Base-by-base conservation (phyloP, 2,888 invertebrate genomes). In the Quadroppia sp. region DNA sequence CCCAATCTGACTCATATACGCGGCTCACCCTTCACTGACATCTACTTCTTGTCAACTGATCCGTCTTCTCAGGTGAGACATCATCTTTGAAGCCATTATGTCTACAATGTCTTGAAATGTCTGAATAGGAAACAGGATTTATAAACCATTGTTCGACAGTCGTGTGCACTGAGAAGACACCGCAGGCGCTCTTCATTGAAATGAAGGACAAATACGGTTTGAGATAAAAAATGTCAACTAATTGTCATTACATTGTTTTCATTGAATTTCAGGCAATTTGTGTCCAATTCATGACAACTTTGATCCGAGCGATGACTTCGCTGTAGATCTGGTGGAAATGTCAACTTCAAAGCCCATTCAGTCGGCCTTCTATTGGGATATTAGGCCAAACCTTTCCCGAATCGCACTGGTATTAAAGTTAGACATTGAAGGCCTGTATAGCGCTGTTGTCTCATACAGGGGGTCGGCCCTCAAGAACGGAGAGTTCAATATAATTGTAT, bases 161-260 rank as follows among this genome's bases (percentile, higher is more conserved):
- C 36, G 89, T 93, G 75, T 91, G 91, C 83, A 90, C 90, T 69
- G 89, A 89, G 9, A 89, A 87, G 56, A 86, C 89, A 71, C 87
- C 89, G 64, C 90, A 92, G 80, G 83, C 87, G 72, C 86, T 95
- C 82, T 89, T 89, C 81, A 88, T 95, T 80, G 93, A 93, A 81
- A 94, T 94, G n/a, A 86, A 94, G 75, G 95, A 95, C 84, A 89
- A 90, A 82, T 94, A 89, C 83, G 91, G n/a, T n/a, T n/a, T n/a
- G n/a, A n/a, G n/a, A n/a, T n/a, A n/a, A n/a, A n/a, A n/a, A n/a
- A n/a, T n/a, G n/a, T n/a, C n/a, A n/a, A n/a, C n/a, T n/a, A n/a
- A n/a, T n/a, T n/a, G n/a, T n/a, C n/a, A n/a, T n/a, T n/a, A n/a
- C n/a, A n/a, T n/a, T n/a, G n/a, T n/a, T n/a, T n/a, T n/a, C n/a